Evolutionary conservation across 2,797 vertebrate species (phyloP), one percentile per base, ranked within the genome.

Genomic region (Todus mexicanus): DNA sequence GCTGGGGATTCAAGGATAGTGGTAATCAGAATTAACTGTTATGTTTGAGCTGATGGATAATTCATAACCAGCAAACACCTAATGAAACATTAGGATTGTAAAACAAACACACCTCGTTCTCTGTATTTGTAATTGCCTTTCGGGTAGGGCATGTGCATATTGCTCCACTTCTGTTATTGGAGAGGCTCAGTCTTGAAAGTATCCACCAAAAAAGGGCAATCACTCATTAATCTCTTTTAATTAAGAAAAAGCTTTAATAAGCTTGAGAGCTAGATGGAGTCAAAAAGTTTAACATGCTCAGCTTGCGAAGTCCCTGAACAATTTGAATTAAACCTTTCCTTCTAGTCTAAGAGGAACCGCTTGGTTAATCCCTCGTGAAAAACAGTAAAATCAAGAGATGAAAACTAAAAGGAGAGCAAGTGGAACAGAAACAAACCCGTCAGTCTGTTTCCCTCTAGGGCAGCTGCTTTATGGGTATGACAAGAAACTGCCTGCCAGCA

Each of bases 21-120:
- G 8, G 31, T 48, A 74, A 85, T 77, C 35, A 84, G 69, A 84
- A 76, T 79, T 84, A 84, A 82, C 60, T 51, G 84, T 91, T 85
- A 65, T 65, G 54, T 92, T 87, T 93, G 82, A 83, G 31, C 83
- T 88, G 73, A 51, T 81, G 63, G 85, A 86, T 86, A 87, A 94
- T 94, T 87, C 69, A 85, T 87, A 92, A 37, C 84, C 47, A 69
- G 89, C 89, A 95, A 94, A 78, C 80, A 84, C n/a, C 83, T 91
- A 92, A 94, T 93, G 65, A 92, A 85, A 54, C 54, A 72, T 73
- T 78, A 92, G 54, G 59, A 66, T 54, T 68, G 25, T 85, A 87
- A 90, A 96, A 77, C 76, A 94, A 93, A 93, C 66, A 86, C 6
- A 1, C 40, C 26, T 47, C 38, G 7, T 75, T 75, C 59, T 88